A percentile compares a stretch with the other conserved stretches of the same genome.
phyloP scores from a whole-genome alignment of 64 coral and sea anemone species.

The Montipora cactus region DNA sequence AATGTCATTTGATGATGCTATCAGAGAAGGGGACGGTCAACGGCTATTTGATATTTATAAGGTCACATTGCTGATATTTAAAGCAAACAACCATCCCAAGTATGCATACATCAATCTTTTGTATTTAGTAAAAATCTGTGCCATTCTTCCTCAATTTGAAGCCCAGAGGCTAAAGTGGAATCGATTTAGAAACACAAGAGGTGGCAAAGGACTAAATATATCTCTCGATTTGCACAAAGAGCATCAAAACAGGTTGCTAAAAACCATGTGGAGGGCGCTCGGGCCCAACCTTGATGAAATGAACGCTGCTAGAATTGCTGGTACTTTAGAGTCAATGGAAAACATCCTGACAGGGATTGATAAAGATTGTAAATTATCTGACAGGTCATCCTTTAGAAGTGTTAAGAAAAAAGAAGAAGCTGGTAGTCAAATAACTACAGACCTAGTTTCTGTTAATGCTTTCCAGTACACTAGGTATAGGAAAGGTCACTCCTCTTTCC shows the following conservation, averaged over 20 bases:
- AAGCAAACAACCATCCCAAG: slow-evolving; percentile 11
- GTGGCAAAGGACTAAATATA: slow-evolving; percentile 27
- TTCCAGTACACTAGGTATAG: background rate
- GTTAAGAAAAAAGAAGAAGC: background rate
- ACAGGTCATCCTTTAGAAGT: background rate
- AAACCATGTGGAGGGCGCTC: slow-evolving; percentile 54
- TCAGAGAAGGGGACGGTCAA: slow-evolving; percentile 54
- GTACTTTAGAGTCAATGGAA: slow-evolving; percentile 22
- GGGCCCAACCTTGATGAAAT: slow-evolving; percentile 48
- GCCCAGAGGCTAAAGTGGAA: slow-evolving; percentile 39
- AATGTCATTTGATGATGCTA: slow-evolving; percentile 30
- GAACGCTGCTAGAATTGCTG: slow-evolving; percentile 34
- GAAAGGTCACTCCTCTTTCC: slow-evolving; percentile 53
- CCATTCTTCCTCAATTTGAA: slow-evolving; percentile 21
- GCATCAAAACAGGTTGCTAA: slow-evolving; percentile 40
- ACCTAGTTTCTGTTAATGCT: background rate
- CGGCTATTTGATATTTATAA: slow-evolving; percentile 34
- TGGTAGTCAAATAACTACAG: slow-evolving; percentile 15
- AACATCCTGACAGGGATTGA: background rate
- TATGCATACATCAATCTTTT: slow-evolving; percentile 60
- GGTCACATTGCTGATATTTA: background rate
- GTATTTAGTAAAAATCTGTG: slow-evolving; percentile 20
- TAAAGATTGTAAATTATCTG: slow-evolving; percentile 29
- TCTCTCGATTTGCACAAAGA: slow-evolving; percentile 61
- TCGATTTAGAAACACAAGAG: slow-evolving; percentile 41